Conservation (phyloP, 1,140 invertebrate genomes). For the Tribolium castaneum region DNA sequence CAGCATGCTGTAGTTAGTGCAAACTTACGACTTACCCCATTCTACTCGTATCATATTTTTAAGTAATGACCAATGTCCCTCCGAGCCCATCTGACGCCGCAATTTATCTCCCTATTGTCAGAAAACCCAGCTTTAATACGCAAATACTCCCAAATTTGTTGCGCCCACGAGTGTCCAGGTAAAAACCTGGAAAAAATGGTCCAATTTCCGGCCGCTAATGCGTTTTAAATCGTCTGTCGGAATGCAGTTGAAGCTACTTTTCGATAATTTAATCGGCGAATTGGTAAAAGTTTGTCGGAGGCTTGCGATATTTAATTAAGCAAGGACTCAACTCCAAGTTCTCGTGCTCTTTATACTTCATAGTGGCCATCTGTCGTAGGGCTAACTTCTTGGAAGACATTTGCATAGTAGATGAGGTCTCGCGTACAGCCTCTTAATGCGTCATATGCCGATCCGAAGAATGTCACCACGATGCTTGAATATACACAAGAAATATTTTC, state of each 20-base stretch:
- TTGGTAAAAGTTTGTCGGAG: slow-evolving; percentile 34
- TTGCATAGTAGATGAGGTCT: slow-evolving; percentile 58
- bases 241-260: slow-evolving; percentile 4
- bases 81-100: background rate
- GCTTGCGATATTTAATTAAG: slow-evolving; percentile 55
- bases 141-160: background rate
- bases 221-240: slow-evolving; percentile 7
- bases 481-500: slow-evolving; percentile 25
- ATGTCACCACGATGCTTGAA: background rate
- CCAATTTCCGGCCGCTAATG: slow-evolving; percentile 29
- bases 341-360: slow-evolving; percentile 58
- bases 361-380: slow-evolving; percentile 56
- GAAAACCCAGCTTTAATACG: background rate
- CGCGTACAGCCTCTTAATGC: slow-evolving; percentile 44
- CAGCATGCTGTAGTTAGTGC: slow-evolving; percentile 51
- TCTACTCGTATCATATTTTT: slow-evolving; percentile 51
- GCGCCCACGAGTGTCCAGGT: background rate
- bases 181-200: slow-evolving; percentile 1
- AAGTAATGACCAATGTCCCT: slow-evolving; percentile 48
- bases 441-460: slow-evolving; percentile 29
- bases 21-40: slow-evolving; percentile 51
- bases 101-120: background rate
- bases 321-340: slow-evolving; percentile 51
- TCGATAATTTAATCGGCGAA: slow-evolving; percentile 1
- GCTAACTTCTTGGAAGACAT: slow-evolving; percentile 55